phyloP scores from a whole-genome alignment of 1,140 invertebrate genomes.

The Eueides isabella region DNA sequence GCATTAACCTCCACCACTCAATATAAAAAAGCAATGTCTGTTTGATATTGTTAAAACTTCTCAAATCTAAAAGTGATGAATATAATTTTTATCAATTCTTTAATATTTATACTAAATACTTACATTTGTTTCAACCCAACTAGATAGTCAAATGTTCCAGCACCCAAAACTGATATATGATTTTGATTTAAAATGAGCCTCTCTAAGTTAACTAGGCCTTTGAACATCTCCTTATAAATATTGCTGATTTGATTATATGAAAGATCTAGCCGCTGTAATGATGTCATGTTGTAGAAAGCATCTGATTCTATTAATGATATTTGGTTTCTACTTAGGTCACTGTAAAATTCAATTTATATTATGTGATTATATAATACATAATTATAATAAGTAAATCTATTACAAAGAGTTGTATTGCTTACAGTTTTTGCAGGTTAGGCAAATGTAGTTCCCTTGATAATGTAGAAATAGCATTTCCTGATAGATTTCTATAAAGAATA shows the following conservation, averaged over 20 bases:
- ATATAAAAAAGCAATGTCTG: no score
- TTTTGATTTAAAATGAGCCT: constrained; percentile 86
- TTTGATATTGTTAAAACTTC: no score
- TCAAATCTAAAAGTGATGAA: no score
- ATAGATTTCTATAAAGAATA: constrained; percentile 69
- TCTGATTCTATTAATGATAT: constrained; percentile 88
- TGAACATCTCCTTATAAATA: constrained; percentile 85
- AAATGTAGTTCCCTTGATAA: constrained; percentile 73
- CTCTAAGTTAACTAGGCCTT: constrained; percentile 85
- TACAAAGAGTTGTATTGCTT: constrained; percentile 35
- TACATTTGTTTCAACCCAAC: constrained; percentile 87
- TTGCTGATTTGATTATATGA: constrained; percentile 85
- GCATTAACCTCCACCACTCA: no score
- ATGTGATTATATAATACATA: no score
- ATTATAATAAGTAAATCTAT: not conserved
- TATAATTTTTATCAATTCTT: no score
- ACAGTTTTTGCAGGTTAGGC: constrained; percentile 78
- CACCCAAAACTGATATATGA: constrained; percentile 85
- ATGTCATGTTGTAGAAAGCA: constrained; percentile 87
- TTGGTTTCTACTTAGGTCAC: constrained; percentile 90
- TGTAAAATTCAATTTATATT: constrained; percentile 61
- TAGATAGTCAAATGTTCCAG: constrained; percentile 87
- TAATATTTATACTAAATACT: constrained; percentile 74
- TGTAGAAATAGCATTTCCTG: constrained; percentile 76
- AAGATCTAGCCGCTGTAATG: constrained; percentile 87